Base-by-base conservation (phyloP, 2,888 invertebrate species). In the Xylophagus ater region DNA sequence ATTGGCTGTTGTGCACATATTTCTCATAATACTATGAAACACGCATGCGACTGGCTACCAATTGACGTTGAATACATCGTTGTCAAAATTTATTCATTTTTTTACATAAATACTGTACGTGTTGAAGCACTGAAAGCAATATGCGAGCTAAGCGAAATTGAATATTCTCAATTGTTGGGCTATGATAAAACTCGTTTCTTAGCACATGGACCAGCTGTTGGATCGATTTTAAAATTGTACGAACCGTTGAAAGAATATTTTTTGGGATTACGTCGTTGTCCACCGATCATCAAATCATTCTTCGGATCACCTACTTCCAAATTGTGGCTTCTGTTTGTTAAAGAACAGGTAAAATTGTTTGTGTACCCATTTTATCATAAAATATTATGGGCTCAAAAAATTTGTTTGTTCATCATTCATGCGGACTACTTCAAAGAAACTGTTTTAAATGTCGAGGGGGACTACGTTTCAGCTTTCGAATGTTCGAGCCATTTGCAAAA, bases 111-210 rank as follows among this genome's bases (percentile, higher is more conserved):
- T 20, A 32, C 32, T 4, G n/a, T n/a, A 18, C 32, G n/a, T 20
- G 19, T 8, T 18, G 10, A 3, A 19, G 19, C 3, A 32, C 19
- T 32, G 32, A 12, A 7, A 4, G 10, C 4, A 29, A 14, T 29
- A 14, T 29, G 30, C 13, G 15, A 29, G 15, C 4, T 3, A 8
- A 17, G 4, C 13, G 30, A 12, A 4, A 13, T 29, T 17, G 30
- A 29, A 13, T 29, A 29, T 8, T 7, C 15, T 5, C 13, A 32
- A 19, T 18, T 32, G 18, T 15, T 32, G n/a, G 32, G 32, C 8
- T 32, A 32, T n/a, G 32, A 18, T n/a, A 32, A 32, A 17, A 32
- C 17, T 19, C 18, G 32, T 3, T 32, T 32, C 19, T 17, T 32
- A 17, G 32, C 32, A 6, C 32, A 19, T n/a, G 19, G 19, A n/a